Conservation (phyloP, 2,797 vertebrate species). For the Rhadinocentrus ornatus region DNA sequence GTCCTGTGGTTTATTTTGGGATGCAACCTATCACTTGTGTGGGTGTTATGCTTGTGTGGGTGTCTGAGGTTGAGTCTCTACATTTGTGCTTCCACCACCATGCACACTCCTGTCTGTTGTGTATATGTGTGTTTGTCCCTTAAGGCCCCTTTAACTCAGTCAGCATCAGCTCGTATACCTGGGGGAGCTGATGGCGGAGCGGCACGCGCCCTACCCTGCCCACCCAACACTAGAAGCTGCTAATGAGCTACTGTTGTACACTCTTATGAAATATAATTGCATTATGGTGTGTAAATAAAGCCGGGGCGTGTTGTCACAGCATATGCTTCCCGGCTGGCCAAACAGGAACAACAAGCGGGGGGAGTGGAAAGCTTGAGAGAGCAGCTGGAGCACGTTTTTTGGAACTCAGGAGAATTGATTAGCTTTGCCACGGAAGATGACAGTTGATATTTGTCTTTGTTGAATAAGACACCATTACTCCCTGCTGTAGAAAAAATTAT, state of each 20-base stretch:
- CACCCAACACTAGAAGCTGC: constrained; percentile 86
- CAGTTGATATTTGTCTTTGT: constrained; percentile 46
- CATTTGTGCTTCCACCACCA: constrained; percentile 46
- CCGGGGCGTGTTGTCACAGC: constrained; percentile 94
- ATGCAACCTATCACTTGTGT: constrained; percentile 59
- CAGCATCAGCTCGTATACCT: constrained; percentile 80
- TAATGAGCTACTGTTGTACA: constrained; percentile 99
- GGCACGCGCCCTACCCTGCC: constrained; percentile 80
- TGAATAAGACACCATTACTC: neutral
- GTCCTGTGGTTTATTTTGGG: constrained; percentile 72
- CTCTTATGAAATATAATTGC: constrained; percentile 98
- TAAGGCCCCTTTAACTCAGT: constrained; percentile 77
- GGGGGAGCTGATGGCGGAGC: constrained; percentile 76
- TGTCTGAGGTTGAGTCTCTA: constrained; percentile 58
- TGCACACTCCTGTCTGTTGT: constrained; percentile 41
- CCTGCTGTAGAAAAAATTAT: neutral
- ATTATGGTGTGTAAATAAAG: constrained; percentile 96
- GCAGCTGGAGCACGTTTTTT: constrained; percentile 44
- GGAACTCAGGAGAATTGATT: constrained; percentile 69
- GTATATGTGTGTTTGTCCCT: constrained; percentile 58
- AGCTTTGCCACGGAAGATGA: constrained; percentile 51
- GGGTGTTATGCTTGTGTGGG: constrained; percentile 62
- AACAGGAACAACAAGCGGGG: constrained; percentile 87
- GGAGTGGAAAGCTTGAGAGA: constrained; percentile 61
- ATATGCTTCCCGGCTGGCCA: constrained; percentile 92